These are phyloP conservation scores for Drosophila yooni DNA, from an alignment of 2,888 invertebrate genomes.

Conservation along the genomic window DNA sequence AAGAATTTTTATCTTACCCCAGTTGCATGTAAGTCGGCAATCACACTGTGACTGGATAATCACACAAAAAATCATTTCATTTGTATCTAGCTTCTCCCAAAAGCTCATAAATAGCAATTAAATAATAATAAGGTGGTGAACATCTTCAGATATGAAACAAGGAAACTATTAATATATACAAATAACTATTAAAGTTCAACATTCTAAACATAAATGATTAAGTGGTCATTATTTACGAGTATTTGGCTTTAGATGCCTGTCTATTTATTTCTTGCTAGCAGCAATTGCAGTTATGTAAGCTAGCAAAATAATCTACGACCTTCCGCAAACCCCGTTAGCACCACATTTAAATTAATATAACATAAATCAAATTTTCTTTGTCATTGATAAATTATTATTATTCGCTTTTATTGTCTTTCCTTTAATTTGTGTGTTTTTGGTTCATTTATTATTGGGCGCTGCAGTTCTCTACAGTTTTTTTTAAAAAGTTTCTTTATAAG, in stretches of 20 bases:
- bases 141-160: not conserved
- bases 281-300: slow-evolving; percentile 61
- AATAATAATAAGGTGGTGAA: not conserved
- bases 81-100: not conserved
- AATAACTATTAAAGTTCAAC: not conserved
- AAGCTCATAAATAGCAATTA: not conserved
- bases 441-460: not conserved
- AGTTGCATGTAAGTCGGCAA: not conserved
- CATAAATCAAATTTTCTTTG: slow-evolving; percentile 30
- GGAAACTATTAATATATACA: not conserved
- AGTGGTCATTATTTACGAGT: not conserved
- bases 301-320: slow-evolving; percentile 63
- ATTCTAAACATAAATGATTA: not conserved
- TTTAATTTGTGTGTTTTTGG: slow-evolving; percentile 10
- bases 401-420: not conserved
- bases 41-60: not conserved
- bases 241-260: too few species aligned
- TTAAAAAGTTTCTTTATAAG: too few species aligned
- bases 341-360: not conserved
- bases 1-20: slow-evolving; percentile 18
- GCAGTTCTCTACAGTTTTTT: slow-evolving; percentile 9
- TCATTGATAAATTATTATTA: slow-evolving; percentile 63
- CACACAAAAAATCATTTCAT: not conserved
- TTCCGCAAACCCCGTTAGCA: not conserved
- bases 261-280: slow-evolving; percentile 2